These are phyloP conservation scores for Cataglyphis altisquamis DNA, from an alignment of 2,888 invertebrate species.

Conservation along the genomic window DNA sequence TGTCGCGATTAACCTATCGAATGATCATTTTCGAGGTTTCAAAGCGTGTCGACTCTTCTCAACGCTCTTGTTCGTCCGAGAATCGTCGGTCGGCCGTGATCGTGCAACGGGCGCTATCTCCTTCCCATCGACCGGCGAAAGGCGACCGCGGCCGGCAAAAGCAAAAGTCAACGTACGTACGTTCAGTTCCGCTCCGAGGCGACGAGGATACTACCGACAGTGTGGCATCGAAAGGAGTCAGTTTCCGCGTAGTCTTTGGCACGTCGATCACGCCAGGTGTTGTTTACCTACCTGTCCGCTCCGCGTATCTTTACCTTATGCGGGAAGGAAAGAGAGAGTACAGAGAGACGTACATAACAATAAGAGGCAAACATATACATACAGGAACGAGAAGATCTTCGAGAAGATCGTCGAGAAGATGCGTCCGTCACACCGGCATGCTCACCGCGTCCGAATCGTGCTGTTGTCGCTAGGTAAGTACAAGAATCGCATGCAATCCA, in stretches of 20 bases:
- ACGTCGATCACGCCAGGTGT: conserved; percentile 51
- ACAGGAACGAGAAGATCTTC: background rate
- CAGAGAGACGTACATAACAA: background rate
- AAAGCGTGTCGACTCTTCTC: conserved; percentile 12
- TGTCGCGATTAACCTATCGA: background rate
- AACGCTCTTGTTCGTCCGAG: conserved; percentile 8
- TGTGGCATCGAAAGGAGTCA: conserved; percentile 78
- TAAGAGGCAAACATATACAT: background rate
- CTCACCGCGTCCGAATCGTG: conserved; percentile 54
- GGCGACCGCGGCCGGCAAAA: conserved; percentile 70
- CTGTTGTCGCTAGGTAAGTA: conserved; percentile 67
- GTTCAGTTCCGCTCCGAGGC: conserved; percentile 74
- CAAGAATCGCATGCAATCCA: conserved; percentile 19
- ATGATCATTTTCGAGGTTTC: background rate
- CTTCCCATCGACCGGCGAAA: conserved; percentile 64
- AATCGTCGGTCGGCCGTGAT: conserved; percentile 44
- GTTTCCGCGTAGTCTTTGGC: conserved; percentile 82
- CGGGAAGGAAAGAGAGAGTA: background rate
- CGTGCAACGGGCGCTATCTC: conserved; percentile 45
- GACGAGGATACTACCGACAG: conserved; percentile 72
- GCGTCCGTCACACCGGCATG: conserved; percentile 49
- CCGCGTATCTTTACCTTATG: background rate
- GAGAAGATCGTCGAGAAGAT: conserved; percentile 48
- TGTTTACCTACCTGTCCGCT: background rate
- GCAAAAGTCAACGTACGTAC: conserved; percentile 79